Evolutionary conservation across 2,888 invertebrate species (phyloP).

Genomic region (Ectropis crepuscularia): DNA sequence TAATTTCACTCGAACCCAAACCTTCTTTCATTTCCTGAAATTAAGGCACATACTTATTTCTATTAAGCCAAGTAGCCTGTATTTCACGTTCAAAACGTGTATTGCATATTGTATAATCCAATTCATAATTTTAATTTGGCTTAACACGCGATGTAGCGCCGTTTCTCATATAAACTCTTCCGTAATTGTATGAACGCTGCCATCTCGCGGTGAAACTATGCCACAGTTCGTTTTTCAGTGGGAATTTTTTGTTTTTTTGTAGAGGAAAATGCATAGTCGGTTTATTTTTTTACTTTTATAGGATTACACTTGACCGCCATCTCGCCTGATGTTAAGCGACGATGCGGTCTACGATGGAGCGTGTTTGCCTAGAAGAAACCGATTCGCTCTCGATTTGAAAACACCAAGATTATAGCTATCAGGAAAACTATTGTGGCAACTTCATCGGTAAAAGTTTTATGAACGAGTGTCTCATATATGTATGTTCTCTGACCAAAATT

Average conservation of each 20-base stretch:
- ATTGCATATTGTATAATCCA: constrained; percentile 36
- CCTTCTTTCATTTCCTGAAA: constrained; percentile 13
- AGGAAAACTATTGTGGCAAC: no score
- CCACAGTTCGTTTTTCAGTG: constrained; percentile 1
- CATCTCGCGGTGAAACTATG: constrained; percentile 47
- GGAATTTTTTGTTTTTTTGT: neutral
- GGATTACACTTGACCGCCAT: no score
- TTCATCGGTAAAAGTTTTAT: no score
- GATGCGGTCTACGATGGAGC: no score
- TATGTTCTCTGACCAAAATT: no score
- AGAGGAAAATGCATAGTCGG: no score
- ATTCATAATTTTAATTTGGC: constrained; percentile 39
- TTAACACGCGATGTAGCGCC: constrained; percentile 39
- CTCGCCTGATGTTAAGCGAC: no score
- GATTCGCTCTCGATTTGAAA: no score
- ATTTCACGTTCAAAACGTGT: constrained; percentile 18
- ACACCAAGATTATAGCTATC: no score
- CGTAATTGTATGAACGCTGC: constrained; percentile 50
- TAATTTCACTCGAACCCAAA: neutral
- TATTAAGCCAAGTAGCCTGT: constrained; percentile 18
- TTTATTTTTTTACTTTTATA: no score
- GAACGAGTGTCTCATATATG: no score
- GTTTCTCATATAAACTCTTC: constrained; percentile 47
- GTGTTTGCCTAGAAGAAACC: no score
- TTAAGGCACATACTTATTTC: constrained; percentile 20